phyloP scores from a whole-genome alignment of 2,113 vertebrate genomes.

The Turnix velox region DNA sequence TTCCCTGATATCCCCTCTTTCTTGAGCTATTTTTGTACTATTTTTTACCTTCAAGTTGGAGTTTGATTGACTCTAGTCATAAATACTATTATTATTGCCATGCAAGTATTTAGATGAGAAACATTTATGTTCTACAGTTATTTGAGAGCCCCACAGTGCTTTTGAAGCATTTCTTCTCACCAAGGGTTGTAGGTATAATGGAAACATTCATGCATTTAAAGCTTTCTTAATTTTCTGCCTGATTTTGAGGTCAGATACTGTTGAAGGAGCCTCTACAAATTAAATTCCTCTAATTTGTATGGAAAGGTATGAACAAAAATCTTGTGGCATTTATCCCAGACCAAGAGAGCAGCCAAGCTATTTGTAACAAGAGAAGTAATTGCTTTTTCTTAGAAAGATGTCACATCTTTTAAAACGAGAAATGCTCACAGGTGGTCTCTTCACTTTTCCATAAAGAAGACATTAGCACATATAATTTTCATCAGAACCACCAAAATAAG shows the following conservation, averaged over 20 bases:
- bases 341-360: not conserved
- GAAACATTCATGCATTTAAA: not conserved
- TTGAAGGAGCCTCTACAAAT: not conserved
- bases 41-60: too few relatives aligned
- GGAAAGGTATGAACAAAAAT: not conserved
- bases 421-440: not conserved
- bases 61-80: too few relatives aligned
- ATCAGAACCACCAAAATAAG: not conserved
- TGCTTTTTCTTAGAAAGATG: not conserved
- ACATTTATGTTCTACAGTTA: not conserved
- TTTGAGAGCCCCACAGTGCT: not conserved
- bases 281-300: not conserved
- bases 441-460: not conserved
- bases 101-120: not conserved
- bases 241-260: not conserved
- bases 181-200: not conserved
- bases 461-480: not conserved
- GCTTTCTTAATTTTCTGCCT: not conserved
- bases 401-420: constrained; percentile 1
- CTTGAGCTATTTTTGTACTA: too few relatives aligned
- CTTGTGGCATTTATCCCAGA: not conserved
- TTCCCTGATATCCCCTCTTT: too few relatives aligned
- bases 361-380: not conserved
- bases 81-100: not conserved
- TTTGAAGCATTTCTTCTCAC: not conserved